These are phyloP conservation scores for Plecotus auritus DNA, from an alignment of 2,113 vertebrate genomes.

Conservation along the genomic window DNA sequence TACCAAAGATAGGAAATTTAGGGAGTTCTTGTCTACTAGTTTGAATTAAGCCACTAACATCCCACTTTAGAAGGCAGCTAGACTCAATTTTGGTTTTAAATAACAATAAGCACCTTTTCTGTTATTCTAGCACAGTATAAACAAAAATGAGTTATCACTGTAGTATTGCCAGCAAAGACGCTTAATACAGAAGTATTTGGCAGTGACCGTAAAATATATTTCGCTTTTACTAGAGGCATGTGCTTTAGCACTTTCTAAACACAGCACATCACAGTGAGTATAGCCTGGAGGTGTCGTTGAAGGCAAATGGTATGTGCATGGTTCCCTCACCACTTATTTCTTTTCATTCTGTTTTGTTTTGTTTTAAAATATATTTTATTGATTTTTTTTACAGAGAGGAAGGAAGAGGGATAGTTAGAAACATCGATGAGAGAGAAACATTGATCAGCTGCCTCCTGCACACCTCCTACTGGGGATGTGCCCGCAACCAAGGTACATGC, in stretches of 20 bases:
- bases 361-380: too few relatives aligned
- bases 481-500: too few relatives aligned
- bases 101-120: background rate
- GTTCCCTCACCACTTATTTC: background rate
- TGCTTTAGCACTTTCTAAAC: background rate
- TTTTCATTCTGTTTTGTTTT: background rate
- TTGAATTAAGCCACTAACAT: background rate
- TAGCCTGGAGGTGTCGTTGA: background rate
- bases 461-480: too few relatives aligned
- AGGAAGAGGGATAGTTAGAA: too few relatives aligned
- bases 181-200: background rate
- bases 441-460: too few relatives aligned
- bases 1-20: background rate
- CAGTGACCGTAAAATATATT: background rate
- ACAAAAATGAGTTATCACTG: background rate
- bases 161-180: background rate
- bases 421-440: too few relatives aligned
- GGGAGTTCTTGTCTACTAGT: background rate
- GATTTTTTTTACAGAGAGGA: too few relatives aligned
- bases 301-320: background rate
- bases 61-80: background rate
- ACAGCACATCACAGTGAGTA: background rate
- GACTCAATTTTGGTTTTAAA: conserved; percentile 16
- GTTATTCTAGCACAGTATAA: background rate
- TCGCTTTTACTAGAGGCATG: background rate